Evolutionary conservation across 2,113 vertebrate genomes (phyloP).

Genomic region (Regulus satrapa): DNA sequence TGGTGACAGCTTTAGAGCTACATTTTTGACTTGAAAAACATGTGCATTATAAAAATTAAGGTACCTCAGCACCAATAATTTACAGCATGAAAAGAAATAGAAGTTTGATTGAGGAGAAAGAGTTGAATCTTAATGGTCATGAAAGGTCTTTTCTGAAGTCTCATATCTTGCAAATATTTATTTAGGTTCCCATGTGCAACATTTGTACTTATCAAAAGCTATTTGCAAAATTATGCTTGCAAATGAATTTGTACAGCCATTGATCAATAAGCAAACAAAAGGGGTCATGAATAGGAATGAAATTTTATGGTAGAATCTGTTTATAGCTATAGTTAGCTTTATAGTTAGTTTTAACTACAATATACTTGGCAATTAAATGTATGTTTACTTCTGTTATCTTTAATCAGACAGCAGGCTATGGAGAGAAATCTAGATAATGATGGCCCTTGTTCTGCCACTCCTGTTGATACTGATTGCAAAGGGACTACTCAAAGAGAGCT

Average conservation of each 20-base stretch:
- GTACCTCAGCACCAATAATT: background rate
- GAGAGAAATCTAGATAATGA: background rate
- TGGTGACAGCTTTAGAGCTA: background rate
- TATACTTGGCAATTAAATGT: background rate
- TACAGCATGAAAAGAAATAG: background rate
- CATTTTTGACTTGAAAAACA: background rate
- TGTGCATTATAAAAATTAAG: background rate
- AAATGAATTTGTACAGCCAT: background rate
- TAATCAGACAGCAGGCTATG: background rate
- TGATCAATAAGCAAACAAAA: constrained; percentile 12
- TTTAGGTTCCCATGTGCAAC: background rate
- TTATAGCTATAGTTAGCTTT: background rate
- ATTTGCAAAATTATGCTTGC: too few species aligned
- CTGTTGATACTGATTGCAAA: background rate
- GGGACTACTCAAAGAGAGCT: background rate
- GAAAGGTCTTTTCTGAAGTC: background rate
- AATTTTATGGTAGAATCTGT: background rate
- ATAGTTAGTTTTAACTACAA: background rate
- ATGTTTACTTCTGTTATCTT: background rate
- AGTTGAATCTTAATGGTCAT: background rate
- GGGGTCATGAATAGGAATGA: background rate
- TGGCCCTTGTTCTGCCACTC: background rate
- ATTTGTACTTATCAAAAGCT: background rate
- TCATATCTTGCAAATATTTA: background rate
- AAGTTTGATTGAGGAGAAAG: background rate